Evolutionary conservation across 2,888 invertebrate genomes (phyloP).

Genomic region (Monopis laevigella): DNA sequence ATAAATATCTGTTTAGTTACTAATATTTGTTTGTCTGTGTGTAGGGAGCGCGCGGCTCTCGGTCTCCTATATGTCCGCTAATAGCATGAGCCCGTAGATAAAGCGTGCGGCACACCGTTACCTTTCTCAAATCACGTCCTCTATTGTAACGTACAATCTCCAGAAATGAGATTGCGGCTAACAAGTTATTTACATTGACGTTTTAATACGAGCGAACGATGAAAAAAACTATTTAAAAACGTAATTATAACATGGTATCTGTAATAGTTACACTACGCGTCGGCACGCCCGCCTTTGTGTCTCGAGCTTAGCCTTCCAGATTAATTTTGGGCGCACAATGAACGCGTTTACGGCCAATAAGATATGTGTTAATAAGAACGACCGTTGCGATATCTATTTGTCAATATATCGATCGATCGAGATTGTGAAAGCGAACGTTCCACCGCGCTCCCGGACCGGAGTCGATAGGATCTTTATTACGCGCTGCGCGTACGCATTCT

Average conservation of each 20-base stretch:
- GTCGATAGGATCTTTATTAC: slow-evolving; percentile 55
- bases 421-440: slow-evolving; percentile 7
- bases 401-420: slow-evolving; percentile 45
- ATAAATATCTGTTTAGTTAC: too few relatives aligned
- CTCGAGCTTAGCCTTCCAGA: slow-evolving; percentile 57
- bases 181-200: slow-evolving; percentile 69
- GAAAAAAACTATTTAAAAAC: slow-evolving; percentile 62
- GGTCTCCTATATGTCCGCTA: too few relatives aligned
- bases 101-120: slow-evolving; percentile 59
- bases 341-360: slow-evolving; percentile 55
- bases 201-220: slow-evolving; percentile 58
- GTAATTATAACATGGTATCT: slow-evolving; percentile 60
- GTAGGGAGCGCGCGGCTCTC: too few relatives aligned
- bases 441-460: slow-evolving; percentile 33
- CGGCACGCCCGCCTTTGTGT: slow-evolving; percentile 54
- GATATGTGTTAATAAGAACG: slow-evolving; percentile 52
- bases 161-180: slow-evolving; percentile 68
- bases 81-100: slow-evolving; percentile 50
- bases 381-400: slow-evolving; percentile 56
- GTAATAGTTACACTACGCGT: slow-evolving; percentile 58
- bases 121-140: slow-evolving; percentile 67
- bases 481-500: slow-evolving; percentile 24
- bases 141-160: slow-evolving; percentile 68
- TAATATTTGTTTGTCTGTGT: too few relatives aligned
- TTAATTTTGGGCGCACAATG: slow-evolving; percentile 63